phyloP scores from a whole-genome alignment of 1,140 invertebrate species.

The Zaprionus inermis region DNA sequence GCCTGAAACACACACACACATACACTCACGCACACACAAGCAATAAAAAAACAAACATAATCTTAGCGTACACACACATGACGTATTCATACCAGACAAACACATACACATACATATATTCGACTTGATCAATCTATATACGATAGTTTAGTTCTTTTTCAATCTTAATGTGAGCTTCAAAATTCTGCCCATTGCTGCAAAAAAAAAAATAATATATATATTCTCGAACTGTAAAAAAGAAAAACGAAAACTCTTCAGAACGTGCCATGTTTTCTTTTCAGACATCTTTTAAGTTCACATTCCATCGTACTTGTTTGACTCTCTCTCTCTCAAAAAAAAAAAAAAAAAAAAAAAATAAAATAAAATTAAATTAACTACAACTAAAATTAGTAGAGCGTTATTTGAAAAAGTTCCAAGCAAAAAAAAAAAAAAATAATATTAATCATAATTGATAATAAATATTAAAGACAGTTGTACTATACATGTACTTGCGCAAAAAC shows the following conservation, averaged over 20 bases:
- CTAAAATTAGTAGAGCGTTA: conserved; percentile 56
- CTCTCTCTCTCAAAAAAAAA: conserved; percentile 46
- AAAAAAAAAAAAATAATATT: conserved; percentile 14
- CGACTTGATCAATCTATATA: conserved; percentile 36
- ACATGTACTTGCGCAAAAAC: conserved; percentile 19
- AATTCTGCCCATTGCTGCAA: conserved; percentile 33
- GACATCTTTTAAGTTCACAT: conserved; percentile 40
- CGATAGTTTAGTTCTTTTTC: conserved; percentile 38
- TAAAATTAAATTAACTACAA: conserved; percentile 16
- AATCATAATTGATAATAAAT: conserved; percentile 1
- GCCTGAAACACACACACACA: conserved; percentile 16
- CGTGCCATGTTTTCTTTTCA: conserved; percentile 69
- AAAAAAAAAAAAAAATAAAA: conserved; percentile 51
- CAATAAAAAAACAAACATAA: no score
- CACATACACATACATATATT: conserved; percentile 12
- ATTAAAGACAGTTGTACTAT: conserved; percentile 6
- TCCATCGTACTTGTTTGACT: conserved; percentile 50
- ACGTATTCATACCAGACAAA: conserved; percentile 19
- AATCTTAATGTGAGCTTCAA: conserved; percentile 41
- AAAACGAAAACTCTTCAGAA: conserved; percentile 46
- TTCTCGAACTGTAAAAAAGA: conserved; percentile 26
- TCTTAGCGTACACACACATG: conserved; percentile 14
- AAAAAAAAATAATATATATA: conserved; percentile 34
- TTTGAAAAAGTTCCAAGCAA: conserved; percentile 70
- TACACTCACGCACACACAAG: not conserved